These are phyloP conservation scores for Tonatia bakeri DNA, from an alignment of 2,113 vertebrate species.

Conservation along the genomic window DNA sequence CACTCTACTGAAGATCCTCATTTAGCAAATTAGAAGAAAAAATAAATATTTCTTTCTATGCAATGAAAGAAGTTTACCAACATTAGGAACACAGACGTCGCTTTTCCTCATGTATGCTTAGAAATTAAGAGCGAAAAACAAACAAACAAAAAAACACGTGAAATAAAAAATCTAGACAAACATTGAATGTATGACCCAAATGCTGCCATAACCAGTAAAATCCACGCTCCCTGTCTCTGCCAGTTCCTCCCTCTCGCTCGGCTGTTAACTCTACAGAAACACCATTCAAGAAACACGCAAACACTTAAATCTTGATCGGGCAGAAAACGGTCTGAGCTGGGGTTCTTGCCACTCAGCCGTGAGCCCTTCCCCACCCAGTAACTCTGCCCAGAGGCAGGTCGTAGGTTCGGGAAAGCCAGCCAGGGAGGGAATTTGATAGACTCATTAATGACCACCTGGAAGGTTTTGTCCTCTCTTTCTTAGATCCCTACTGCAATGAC, in stretches of 20 bases:
- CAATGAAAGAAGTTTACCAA: conserved; percentile 10
- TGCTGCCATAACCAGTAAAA: neutral
- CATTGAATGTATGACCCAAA: neutral
- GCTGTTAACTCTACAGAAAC: neutral
- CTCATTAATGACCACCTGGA: conserved; percentile 27
- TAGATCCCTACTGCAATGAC: conserved; percentile 19
- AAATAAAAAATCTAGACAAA: neutral
- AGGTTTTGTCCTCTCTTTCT: conserved; percentile 16
- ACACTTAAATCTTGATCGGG: neutral
- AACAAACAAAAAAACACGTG: neutral
- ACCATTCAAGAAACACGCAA: neutral
- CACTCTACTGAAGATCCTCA: neutral
- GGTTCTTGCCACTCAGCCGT: neutral
- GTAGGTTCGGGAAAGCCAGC: conserved; percentile 23
- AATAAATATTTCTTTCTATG: neutral
- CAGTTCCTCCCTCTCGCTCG: neutral
- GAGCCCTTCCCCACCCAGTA: neutral
- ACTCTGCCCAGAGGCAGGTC: neutral
- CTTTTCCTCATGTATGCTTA: neutral
- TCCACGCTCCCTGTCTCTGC: neutral
- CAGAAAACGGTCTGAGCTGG: neutral
- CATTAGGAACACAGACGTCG: neutral
- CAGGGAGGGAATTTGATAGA: conserved; percentile 45
- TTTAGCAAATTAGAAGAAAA: conserved; percentile 3
- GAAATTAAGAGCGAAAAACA: neutral